phyloP scores from a whole-genome alignment of 2,888 invertebrate species.

The Tetranychus truncatus region DNA sequence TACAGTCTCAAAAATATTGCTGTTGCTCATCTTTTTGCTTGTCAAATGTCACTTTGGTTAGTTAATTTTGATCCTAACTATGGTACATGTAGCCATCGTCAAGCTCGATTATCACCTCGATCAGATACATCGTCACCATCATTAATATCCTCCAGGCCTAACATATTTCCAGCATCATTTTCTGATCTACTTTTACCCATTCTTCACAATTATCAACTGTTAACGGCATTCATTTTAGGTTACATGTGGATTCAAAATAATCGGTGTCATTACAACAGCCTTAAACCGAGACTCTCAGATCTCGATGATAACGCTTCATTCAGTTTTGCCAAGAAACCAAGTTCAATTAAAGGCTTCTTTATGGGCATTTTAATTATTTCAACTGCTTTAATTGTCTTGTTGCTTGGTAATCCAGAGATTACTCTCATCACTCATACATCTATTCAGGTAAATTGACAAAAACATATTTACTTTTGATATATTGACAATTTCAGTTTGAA shows the following conservation, averaged over 20 bases:
- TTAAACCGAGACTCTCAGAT: conserved; percentile 16
- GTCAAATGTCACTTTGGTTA: conserved; percentile 21
- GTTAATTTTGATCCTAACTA: conserved; percentile 7
- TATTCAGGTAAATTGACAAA: conserved; percentile 17
- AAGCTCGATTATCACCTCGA: not conserved
- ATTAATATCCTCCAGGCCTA: not conserved
- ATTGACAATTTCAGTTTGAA: not conserved
- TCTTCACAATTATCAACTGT: conserved; percentile 20
- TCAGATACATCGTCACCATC: not conserved
- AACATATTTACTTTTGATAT: too few relatives aligned
- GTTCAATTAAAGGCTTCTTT: conserved; percentile 19
- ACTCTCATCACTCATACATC: conserved; percentile 9
- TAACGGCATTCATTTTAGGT: conserved; percentile 20
- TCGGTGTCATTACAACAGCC: conserved; percentile 14
- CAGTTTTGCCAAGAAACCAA: conserved; percentile 5
- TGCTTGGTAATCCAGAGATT: conserved; percentile 12
- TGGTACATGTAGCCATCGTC: not conserved
- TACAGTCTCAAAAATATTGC: conserved; percentile 19
- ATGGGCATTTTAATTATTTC: conserved; percentile 16
- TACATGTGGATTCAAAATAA: conserved; percentile 21
- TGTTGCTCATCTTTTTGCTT: conserved; percentile 19
- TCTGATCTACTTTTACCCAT: conserved; percentile 13
- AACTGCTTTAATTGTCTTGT: conserved; percentile 15
- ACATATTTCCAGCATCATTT: conserved; percentile 3
- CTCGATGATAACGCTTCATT: conserved; percentile 10